Evolutionary conservation across 2,113 vertebrate species (phyloP).

Genomic region (Clarias macrocephalus): DNA sequence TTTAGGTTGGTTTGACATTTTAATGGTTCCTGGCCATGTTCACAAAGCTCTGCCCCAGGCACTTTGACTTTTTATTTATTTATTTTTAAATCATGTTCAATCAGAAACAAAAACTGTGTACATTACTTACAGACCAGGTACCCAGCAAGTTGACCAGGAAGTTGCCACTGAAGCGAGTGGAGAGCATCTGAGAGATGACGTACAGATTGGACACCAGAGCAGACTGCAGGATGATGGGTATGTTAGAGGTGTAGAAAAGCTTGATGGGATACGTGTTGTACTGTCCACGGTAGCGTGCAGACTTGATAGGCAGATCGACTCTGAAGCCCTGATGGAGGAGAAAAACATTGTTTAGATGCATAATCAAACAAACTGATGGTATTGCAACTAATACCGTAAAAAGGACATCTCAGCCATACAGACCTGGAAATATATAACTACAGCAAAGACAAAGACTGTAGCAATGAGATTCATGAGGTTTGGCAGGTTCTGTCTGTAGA

Average conservation of each 20-base stretch:
- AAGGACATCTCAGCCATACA: slow-evolving; percentile 39
- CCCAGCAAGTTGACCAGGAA: slow-evolving; percentile 94
- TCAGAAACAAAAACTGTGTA: background rate
- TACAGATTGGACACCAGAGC: slow-evolving; percentile 97
- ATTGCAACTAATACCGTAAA: background rate
- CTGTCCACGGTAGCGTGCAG: slow-evolving; percentile 95
- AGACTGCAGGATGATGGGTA: slow-evolving; percentile 98
- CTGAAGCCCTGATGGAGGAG: slow-evolving; percentile 86
- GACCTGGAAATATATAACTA: slow-evolving; percentile 99
- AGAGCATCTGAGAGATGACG: slow-evolving; percentile 98
- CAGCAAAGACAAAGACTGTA: slow-evolving; percentile 96
- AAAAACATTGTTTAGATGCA: background rate
- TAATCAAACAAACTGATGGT: background rate
- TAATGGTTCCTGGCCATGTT: background rate
- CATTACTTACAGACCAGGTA: slow-evolving; percentile 95
- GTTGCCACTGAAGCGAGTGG: slow-evolving; percentile 97
- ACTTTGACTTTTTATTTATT: background rate
- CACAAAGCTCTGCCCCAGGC: background rate
- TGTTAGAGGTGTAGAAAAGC: slow-evolving; percentile 98
- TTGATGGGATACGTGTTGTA: slow-evolving; percentile 99
- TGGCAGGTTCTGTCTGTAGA: slow-evolving; percentile 98
- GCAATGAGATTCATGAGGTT: slow-evolving; percentile 99
- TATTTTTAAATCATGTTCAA: background rate
- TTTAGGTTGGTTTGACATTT: background rate
- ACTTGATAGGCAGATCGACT: slow-evolving; percentile 98